phyloP scores from a whole-genome alignment of 2,888 invertebrate genomes.

The Nemoura dubitans region DNA sequence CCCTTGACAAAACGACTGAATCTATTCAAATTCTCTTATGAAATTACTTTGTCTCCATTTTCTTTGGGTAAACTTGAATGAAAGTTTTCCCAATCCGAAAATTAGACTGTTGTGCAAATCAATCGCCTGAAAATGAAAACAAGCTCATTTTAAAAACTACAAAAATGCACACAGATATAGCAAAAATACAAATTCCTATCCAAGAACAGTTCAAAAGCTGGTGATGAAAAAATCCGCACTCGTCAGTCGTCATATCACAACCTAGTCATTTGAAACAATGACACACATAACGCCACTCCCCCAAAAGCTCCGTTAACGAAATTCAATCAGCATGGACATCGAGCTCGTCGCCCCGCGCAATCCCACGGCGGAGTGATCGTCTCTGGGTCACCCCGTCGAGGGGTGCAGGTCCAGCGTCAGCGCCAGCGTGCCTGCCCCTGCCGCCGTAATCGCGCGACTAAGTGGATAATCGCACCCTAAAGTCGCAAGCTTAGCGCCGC shows the following conservation, averaged over 20 bases:
- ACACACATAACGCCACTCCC: not conserved
- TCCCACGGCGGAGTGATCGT: not conserved
- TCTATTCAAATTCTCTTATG: too few species aligned
- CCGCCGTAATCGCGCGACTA: constrained; percentile 46
- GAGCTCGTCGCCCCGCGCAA: not conserved
- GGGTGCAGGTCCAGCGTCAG: constrained; percentile 15
- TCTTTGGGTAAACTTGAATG: too few species aligned
- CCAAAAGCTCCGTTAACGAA: not conserved
- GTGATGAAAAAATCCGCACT: not conserved
- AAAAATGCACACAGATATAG: too few species aligned
- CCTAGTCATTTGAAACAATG: not conserved
- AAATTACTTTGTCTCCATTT: too few species aligned
- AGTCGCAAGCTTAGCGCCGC: constrained; percentile 43
- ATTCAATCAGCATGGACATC: not conserved
- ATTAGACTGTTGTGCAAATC: too few species aligned
- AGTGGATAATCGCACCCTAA: constrained; percentile 47
- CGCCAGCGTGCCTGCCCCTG: too few species aligned
- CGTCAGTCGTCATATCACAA: not conserved
- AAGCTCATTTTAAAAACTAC: too few species aligned
- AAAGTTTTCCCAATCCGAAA: too few species aligned
- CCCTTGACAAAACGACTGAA: too few species aligned
- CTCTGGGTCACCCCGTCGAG: not conserved
- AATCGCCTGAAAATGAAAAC: too few species aligned
- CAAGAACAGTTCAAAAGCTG: too few species aligned
- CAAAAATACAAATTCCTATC: too few species aligned